phyloP scores from a whole-genome alignment of 2,113 vertebrate species.

The Cynocephalus volans region DNA sequence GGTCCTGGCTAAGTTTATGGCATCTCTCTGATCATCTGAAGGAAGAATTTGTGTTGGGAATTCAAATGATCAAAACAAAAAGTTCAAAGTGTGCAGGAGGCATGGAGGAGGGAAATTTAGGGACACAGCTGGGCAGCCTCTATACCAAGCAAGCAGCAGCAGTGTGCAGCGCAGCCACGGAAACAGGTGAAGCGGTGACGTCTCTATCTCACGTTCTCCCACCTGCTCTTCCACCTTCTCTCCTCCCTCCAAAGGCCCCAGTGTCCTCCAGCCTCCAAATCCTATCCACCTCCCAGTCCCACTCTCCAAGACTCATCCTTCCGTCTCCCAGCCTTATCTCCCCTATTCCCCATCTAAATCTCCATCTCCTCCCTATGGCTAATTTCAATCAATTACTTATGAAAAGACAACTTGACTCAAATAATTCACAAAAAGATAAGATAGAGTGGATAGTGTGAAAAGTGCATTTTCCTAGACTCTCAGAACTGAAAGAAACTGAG shows the following conservation, averaged over 20 bases:
- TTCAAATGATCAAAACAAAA: neutral
- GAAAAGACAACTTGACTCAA: conserved; percentile 28
- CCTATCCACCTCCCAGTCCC: neutral
- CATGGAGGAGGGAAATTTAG: neutral
- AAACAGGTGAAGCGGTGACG: neutral
- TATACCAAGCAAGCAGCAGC: neutral
- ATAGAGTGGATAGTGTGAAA: neutral
- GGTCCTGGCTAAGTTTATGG: neutral
- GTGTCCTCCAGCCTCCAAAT: neutral
- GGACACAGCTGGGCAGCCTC: neutral
- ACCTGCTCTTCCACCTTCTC: no score
- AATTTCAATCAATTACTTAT: neutral
- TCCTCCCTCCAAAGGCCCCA: neutral
- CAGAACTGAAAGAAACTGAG: neutral
- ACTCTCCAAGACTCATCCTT: neutral
- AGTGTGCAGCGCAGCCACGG: accelerated
- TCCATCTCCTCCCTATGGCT: neutral
- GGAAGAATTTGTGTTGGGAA: neutral
- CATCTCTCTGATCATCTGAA: neutral
- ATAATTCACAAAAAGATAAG: neutral
- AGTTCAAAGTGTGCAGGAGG: neutral
- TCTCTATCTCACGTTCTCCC: neutral
- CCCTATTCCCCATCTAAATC: neutral
- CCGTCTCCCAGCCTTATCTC: neutral
- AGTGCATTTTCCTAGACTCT: neutral